Base-by-base conservation (phyloP, 1,140 invertebrate genomes). In the Ceratosolen solmsi region DNA sequence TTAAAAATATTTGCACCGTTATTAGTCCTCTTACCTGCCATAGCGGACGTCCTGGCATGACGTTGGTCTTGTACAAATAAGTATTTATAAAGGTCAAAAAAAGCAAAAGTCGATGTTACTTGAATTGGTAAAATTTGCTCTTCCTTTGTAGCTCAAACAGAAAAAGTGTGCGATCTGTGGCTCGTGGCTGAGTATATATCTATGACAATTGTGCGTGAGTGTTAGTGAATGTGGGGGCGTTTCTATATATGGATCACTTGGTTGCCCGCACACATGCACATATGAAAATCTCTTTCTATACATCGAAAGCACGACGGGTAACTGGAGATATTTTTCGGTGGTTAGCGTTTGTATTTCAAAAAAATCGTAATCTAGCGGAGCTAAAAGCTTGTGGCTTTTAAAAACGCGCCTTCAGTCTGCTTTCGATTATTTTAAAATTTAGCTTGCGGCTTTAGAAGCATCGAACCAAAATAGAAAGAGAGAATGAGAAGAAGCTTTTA, bases 191-290 rank as follows among this genome's bases (percentile, higher is more conserved):
- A 85, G 85, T 90, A 89, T 90, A 90, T 90, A 90, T 89, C 82
- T 86, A 84, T 90, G 87, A 88, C 85, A 89, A 85, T 84, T 87
- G 82, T 86, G 82, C 60, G 68, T 33, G 82, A 33, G 88, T 90
- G 79, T 89, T 89, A 79, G 89, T 89, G 76, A 85, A 79, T 68
- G 86, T 56, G 82, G 84, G 86, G 84, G 86, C 84, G 87, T 63
- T 86, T 88, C 88, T 90, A 90, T 90, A 90, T 89, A 87, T 88
- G 88, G 87, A 88, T 51, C 88, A 89, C 87, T 87, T 88, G 88
- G 87, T 88, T 86, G 63, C 22, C 46, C 60, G 86, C 83, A 38
- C 85, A 86, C 81, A 82, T 56, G 82, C 84, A 65, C 46, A 17
- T 38, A 33, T 9, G 68, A 80, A 83, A 82, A 76, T 75, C 81